phyloP scores from a whole-genome alignment of 37 sponge, comb jelly and placozoan species.

The Cladorhizidae sp. region DNA sequence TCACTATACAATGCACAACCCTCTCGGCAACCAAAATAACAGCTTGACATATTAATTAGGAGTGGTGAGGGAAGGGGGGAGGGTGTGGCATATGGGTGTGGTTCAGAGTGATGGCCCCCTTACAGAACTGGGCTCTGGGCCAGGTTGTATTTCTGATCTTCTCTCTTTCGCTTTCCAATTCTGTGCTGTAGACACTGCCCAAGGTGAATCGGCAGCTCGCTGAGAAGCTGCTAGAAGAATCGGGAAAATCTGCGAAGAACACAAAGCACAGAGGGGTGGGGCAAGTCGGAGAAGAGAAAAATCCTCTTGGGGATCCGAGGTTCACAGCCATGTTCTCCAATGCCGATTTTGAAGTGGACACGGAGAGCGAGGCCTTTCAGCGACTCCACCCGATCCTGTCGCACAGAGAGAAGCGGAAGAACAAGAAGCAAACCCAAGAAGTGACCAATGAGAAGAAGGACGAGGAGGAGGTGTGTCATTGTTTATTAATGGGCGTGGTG shows the following conservation, averaged over 20 bases:
- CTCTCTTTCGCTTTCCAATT: background rate
- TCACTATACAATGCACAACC: no score
- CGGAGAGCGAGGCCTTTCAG: slow-evolving; percentile 90
- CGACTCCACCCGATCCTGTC: slow-evolving; percentile 83
- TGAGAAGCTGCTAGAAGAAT: slow-evolving; percentile 47
- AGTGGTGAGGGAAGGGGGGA: no score
- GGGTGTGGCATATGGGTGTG: no score
- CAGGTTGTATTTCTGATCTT: background rate
- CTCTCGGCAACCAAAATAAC: no score
- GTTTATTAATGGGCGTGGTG: background rate
- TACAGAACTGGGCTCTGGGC: no score
- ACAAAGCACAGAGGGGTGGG: background rate
- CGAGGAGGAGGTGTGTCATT: background rate
- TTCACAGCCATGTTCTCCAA: slow-evolving; percentile 87
- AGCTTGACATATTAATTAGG: no score
- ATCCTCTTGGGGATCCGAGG: slow-evolving; percentile 83
- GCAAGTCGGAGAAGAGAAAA: background rate
- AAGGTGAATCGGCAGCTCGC: slow-evolving; percentile 88
- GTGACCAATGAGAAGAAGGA: background rate
- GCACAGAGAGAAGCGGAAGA: slow-evolving; percentile 47
- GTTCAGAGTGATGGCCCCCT: no score
- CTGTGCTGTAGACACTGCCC: slow-evolving; percentile 65
- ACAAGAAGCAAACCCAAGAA: slow-evolving; percentile 15
- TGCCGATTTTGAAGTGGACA: slow-evolving; percentile 87
- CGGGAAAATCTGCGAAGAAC: slow-evolving; percentile 12